These are phyloP conservation scores for Seira ritae DNA, from an alignment of 2,888 invertebrate genomes.

Conservation along the genomic window DNA sequence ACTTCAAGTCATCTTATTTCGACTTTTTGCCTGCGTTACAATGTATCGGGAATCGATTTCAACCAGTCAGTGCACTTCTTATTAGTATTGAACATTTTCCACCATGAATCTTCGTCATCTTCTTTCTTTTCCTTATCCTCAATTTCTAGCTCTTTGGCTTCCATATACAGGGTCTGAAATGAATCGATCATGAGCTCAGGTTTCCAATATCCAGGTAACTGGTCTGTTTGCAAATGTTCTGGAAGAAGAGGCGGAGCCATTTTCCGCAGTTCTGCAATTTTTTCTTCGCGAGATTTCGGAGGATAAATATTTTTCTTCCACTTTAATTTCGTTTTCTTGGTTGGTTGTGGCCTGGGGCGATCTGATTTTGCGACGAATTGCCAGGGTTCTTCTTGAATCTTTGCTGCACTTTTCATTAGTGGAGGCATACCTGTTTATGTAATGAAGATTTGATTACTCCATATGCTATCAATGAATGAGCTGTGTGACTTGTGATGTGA, in stretches of 20 bases:
- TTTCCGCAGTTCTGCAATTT: conserved; percentile 61
- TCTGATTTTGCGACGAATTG: conserved; percentile 61
- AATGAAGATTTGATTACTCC: not conserved
- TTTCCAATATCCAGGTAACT: conserved; percentile 70
- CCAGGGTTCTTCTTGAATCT: conserved; percentile 56
- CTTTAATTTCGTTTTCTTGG: conserved; percentile 46
- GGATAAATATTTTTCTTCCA: conserved; percentile 69
- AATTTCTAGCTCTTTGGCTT: conserved; percentile 5
- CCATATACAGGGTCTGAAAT: conserved; percentile 56
- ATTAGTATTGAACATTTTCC: conserved; percentile 45
- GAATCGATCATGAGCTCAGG: conserved; percentile 66
- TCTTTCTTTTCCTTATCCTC: conserved; percentile 2
- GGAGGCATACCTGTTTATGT: conserved; percentile 25
- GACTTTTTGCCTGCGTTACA: conserved; percentile 30
- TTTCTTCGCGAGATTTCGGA: conserved; percentile 63
- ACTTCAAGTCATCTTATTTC: not conserved
- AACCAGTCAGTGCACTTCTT: conserved; percentile 66
- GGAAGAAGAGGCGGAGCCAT: conserved; percentile 53
- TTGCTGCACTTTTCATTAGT: not conserved
- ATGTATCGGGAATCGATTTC: conserved; percentile 50
- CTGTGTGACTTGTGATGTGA: not conserved
- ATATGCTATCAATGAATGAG: not conserved
- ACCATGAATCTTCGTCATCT: conserved; percentile 47
- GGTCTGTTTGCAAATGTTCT: conserved; percentile 65
- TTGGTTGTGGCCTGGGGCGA: conserved; percentile 10